Evolutionary conservation across 2,797 vertebrate genomes (phyloP).

Genomic region (Melanotaenia maccullochi): DNA sequence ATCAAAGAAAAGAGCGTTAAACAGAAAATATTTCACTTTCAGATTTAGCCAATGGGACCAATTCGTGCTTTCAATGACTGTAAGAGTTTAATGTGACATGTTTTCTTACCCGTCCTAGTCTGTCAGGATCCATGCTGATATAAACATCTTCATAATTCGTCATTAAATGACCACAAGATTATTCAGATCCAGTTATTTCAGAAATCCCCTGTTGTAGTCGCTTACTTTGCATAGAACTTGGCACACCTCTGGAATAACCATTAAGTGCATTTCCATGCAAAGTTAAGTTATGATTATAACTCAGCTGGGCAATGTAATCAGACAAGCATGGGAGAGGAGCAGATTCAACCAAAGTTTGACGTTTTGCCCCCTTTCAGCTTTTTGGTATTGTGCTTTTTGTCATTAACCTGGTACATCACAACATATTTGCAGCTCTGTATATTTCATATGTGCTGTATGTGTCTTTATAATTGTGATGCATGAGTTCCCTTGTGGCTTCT

Average conservation of each 20-base stretch:
- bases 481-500: neutral
- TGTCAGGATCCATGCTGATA: neutral
- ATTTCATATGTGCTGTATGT: neutral
- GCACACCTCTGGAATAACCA: neutral
- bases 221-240: neutral
- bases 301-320: neutral
- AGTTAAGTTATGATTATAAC: neutral
- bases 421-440: neutral
- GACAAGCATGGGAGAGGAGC: neutral
- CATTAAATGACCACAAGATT: neutral
- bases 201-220: neutral
- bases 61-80: neutral
- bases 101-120: neutral
- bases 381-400: neutral
- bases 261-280: too few species aligned
- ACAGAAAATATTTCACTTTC: neutral
- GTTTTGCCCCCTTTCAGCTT: too few species aligned
- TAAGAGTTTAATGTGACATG: neutral
- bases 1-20: conserved; percentile 5
- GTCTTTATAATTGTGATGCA: neutral
- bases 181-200: neutral
- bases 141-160: neutral
- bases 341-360: too few species aligned
- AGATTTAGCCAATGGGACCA: neutral
- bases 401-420: neutral